These are phyloP conservation scores for Brachylomia viminalis DNA, from an alignment of 2,888 invertebrate genomes.

Conservation along the genomic window DNA sequence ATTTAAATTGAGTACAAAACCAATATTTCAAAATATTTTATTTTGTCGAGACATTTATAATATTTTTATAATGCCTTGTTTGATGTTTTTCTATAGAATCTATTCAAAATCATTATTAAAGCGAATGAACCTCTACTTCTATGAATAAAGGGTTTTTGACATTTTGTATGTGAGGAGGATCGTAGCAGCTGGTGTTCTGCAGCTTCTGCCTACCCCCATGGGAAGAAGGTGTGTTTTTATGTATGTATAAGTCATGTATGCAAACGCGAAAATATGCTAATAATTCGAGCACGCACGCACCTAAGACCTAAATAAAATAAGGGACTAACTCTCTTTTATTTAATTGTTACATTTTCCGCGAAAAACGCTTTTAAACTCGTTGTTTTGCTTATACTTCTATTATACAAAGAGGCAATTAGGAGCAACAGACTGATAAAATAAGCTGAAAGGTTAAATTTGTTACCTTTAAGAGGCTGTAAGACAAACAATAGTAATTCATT, in stretches of 20 bases:
- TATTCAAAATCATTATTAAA: neutral
- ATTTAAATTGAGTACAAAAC: slow-evolving; percentile 1
- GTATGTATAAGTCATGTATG: no score
- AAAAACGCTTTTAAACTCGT: neutral
- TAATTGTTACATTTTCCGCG: neutral
- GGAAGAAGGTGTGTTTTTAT: no score
- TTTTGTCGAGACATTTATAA: no score
- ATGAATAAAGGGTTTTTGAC: neutral
- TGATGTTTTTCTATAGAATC: neutral
- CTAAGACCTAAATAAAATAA: neutral
- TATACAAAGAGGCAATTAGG: slow-evolving; percentile 2
- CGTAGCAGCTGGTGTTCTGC: no score
- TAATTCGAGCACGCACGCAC: neutral
- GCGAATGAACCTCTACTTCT: neutral
- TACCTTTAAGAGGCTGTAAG: neutral
- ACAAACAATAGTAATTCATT: neutral
- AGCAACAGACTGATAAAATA: slow-evolving; percentile 8
- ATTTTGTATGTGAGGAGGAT: no score
- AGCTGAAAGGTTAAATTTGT: slow-evolving; percentile 6
- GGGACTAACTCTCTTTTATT: neutral
- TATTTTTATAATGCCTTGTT: no score
- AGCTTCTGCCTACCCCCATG: no score
- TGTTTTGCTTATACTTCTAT: neutral
- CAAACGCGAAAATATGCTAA: neutral
- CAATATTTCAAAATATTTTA: neutral